Conservation (phyloP, 2,888 invertebrate species). For the Thecophora atra region DNA sequence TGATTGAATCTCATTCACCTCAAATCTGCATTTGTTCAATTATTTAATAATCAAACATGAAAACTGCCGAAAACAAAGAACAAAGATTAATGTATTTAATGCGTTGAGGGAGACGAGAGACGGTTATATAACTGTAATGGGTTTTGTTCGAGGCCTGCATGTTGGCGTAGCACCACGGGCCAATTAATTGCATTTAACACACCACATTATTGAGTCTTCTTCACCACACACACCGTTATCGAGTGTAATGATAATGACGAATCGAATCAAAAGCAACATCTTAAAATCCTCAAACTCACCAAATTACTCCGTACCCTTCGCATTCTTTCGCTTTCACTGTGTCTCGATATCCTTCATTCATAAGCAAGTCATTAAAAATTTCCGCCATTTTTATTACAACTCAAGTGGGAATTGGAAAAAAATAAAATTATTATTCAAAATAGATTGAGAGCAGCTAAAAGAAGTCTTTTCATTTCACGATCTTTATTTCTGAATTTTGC, state of each 20-base stretch:
- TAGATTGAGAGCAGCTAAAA: not conserved
- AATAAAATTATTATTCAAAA: slow-evolving; percentile 25
- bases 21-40: not conserved
- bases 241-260: slow-evolving; percentile 27
- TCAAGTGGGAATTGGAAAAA: slow-evolving; percentile 18
- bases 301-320: not conserved
- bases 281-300: not conserved
- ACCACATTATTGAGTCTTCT: no score
- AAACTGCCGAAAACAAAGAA: not conserved
- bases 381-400: slow-evolving; percentile 27
- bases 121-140: no score
- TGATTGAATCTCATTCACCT: not conserved
- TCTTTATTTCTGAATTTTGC: not conserved
- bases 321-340: not conserved
- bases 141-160: no score
- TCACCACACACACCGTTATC: not conserved
- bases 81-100: not conserved
- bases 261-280: slow-evolving; percentile 15
- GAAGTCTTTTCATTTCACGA: not conserved
- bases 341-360: slow-evolving; percentile 1
- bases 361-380: slow-evolving; percentile 32
- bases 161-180: no score
- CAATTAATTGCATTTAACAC: no score
- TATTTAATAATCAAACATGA: not conserved
- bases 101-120: no score